Base-by-base conservation (phyloP, 2,888 invertebrate species). In the Drosophila formosana region DNA sequence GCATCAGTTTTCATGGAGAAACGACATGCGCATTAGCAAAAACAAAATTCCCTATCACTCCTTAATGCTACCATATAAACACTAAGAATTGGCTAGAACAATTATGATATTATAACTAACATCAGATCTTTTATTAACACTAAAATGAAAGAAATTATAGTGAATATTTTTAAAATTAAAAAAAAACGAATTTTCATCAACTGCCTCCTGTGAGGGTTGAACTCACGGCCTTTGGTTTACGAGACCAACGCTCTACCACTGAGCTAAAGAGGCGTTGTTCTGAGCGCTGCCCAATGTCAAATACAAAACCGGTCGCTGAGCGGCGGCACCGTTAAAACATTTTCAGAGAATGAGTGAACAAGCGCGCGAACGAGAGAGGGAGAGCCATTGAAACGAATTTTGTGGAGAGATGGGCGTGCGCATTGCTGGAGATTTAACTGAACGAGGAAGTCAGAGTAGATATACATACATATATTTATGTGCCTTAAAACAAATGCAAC, bases 161-260 rank as follows among this genome's bases (percentile, higher is more conserved):
- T 18, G 13, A 50, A 32, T 18, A 30, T n/a, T 11, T 53, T n/a
- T 23, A 9, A 18, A 60, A 39, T 34, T 3, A 9, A 47, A 51
- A 32, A 30, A 47, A 3, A 18, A 3, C 0, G 0, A 0, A 0
- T 3, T 18, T 1, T 0, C 5, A 6, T 0, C 6, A 28, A 28
- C 58, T 78, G 78, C 78, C 78, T 77, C 78, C 78, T 79, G 78
- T 79, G 78, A 79, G 78, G 78, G 78, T 79, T 79, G 78, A 79
- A 79, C 78, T 79, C 78, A 79, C 78, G 78, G 78, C 78, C 78
- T 79, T 79, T 79, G 78, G 78, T 78, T 78, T 78, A 78, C 78
- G 78, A 78, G 78, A 78, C 78, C 78, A 78, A 78, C 78, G 78
- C 78, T 79, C 78, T 79, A 79, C 78, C 78, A 79, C 78, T 79